Conservation (phyloP, 2,797 vertebrate genomes). For the Pteropus rufus region DNA sequence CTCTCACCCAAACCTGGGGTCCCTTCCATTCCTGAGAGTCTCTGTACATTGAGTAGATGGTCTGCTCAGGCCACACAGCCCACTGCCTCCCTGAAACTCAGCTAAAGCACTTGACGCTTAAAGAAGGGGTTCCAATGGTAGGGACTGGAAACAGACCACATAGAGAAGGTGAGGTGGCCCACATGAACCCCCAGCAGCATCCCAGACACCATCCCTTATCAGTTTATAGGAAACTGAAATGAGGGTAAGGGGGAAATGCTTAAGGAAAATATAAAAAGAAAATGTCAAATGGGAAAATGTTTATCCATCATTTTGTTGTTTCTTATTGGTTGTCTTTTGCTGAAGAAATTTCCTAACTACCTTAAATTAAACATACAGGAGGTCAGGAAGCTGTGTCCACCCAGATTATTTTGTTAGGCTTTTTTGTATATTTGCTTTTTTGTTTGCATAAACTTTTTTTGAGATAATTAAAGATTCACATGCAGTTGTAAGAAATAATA, state of each 20-base stretch:
- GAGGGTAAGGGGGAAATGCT: background rate
- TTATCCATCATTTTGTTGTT: background rate
- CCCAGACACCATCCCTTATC: background rate
- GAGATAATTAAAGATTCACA: background rate
- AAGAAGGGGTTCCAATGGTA: background rate
- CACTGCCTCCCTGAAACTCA: background rate
- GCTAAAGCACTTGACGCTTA: background rate
- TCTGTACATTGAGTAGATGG: background rate
- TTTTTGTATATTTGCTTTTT: background rate
- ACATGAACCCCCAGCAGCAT: background rate
- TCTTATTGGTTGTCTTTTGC: background rate
- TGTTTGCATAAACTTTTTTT: background rate
- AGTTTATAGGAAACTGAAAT: background rate
- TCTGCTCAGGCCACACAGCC: background rate
- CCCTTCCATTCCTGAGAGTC: background rate
- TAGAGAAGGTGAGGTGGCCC: background rate
- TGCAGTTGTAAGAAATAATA: background rate
- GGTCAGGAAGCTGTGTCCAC: background rate
- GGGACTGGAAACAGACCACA: background rate
- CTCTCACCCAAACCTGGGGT: background rate
- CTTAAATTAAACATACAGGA: background rate
- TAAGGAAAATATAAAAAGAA: background rate
- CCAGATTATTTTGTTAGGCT: background rate
- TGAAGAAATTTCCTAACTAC: background rate
- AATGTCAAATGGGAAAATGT: background rate